phyloP scores from a whole-genome alignment of 2,113 vertebrate species.

The Motacilla tschutschensis region DNA sequence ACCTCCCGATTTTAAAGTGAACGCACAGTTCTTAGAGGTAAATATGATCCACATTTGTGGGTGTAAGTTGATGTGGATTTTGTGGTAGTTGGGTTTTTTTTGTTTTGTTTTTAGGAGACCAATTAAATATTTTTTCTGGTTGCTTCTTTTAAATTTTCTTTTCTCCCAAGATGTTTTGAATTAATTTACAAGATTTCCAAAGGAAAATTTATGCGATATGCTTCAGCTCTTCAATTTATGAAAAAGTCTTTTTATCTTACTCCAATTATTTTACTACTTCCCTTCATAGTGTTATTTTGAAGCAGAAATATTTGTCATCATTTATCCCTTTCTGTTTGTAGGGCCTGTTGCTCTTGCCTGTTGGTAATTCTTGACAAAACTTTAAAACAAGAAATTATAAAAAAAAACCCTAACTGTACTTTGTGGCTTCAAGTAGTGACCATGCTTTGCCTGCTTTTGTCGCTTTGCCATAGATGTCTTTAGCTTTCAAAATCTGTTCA shows the following conservation, averaged over 20 bases:
- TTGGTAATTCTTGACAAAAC: background rate
- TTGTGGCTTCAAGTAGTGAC: background rate
- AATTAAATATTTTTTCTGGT: background rate
- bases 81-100: background rate
- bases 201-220: background rate
- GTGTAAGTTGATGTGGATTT: background rate
- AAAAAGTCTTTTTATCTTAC: background rate
- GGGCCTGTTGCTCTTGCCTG: background rate
- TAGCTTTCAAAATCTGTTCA: background rate
- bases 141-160: background rate
- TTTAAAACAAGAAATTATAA: background rate
- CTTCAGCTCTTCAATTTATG: background rate
- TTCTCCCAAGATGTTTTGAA: background rate
- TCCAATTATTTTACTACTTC: background rate
- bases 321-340: background rate
- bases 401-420: background rate
- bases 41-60: background rate
- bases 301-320: background rate
- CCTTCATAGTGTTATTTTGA: background rate
- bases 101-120: background rate
- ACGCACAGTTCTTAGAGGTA: constrained; percentile 96
- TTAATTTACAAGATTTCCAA: background rate
- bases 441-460: background rate
- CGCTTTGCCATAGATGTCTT: background rate
- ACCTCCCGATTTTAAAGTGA: constrained; percentile 97